Evolutionary conservation across 1,140 invertebrate species (phyloP), one percentile per base, ranked within the genome.

Genomic region (Ditylenchus dipsaci): DNA sequence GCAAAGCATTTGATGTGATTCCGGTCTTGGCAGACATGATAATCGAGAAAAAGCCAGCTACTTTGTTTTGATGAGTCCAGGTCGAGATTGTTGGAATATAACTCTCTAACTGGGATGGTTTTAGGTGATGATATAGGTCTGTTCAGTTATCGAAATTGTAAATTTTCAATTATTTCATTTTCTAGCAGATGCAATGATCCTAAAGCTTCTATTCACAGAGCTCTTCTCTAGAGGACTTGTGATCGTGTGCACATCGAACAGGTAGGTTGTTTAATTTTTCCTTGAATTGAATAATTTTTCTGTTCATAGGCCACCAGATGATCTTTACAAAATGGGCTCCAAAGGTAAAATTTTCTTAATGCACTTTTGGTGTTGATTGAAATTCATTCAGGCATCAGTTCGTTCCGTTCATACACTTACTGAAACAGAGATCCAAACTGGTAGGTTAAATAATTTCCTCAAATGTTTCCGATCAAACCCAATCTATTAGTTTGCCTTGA

Each of bases 31-130:
- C 93, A 15, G 86, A 90, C 71, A 86, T 88, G 66, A 94, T 98
- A 71, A 88, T 88, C 23, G 85, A 90, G n/a, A 59, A 88, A 93
- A 79, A 88, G 90, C 21, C 94, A 91, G 90, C 85, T 98, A 17
- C 88, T 99, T 17, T 99, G 95, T 86, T 96, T 99, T 85, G 94
- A 97, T 87, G 94, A 99, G 86, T 99, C 87, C 95, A 98, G 88
- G 94, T 91, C 84, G 81, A 15, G 26, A 47, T 61, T 19, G 57
- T 23, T 45, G 26, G 1, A 57, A 9, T 1, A 33, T 0, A 45
- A 21, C 49, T 26, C 3, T 21, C 15, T 53, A 62, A 69, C 11
- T 63, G n/a, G n/a, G 13, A 1, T 9, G 0, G 7, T 1, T 71
- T 49, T 38, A 75, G 60, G 29, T 65, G 69, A 67, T 1, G 21